phyloP scores from a whole-genome alignment of 2,113 vertebrate species.

The Leptobrachium leishanense region DNA sequence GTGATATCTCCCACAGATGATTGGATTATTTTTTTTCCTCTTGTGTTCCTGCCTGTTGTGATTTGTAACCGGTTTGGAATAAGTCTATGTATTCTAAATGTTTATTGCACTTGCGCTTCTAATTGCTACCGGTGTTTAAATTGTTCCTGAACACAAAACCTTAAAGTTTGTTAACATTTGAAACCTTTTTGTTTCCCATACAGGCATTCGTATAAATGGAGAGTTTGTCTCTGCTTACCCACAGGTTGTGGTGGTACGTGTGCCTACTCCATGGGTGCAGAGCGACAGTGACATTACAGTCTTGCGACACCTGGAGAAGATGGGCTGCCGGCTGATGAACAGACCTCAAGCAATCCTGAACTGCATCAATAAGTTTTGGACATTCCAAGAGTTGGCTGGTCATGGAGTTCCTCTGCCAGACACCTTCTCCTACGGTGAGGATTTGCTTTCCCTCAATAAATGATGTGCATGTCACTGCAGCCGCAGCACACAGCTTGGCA shows the following conservation, averaged over 20 bases:
- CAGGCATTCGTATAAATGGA: slow-evolving; percentile 74
- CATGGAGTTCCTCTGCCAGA: slow-evolving; percentile 78
- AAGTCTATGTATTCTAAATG: not conserved
- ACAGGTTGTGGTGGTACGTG: slow-evolving; percentile 76
- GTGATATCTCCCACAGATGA: too few species aligned
- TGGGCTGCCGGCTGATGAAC: slow-evolving; percentile 78
- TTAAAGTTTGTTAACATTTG: too few species aligned
- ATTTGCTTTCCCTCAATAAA: not conserved
- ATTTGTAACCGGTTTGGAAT: not conserved
- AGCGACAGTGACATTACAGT: slow-evolving; percentile 80
- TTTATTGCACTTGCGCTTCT: not conserved
- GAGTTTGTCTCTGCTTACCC: slow-evolving; percentile 75
- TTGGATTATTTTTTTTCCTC: too few species aligned
- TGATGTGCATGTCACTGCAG: too few species aligned
- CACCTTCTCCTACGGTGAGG: slow-evolving; percentile 77
- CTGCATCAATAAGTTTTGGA: slow-evolving; percentile 81
- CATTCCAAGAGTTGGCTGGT: slow-evolving; percentile 76
- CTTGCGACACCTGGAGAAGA: slow-evolving; percentile 77
- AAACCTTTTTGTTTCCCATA: slow-evolving; percentile 28
- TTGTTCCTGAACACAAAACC: too few species aligned
- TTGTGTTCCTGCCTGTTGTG: too few species aligned
- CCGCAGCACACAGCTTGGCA: too few species aligned
- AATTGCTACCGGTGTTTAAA: not conserved
- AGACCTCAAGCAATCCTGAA: slow-evolving; percentile 78
- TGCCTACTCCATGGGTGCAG: slow-evolving; percentile 79